Evolutionary conservation across 2,797 vertebrate genomes (phyloP), one percentile per base, ranked within the genome.

Genomic region (Enteromius trimaculatus): DNA sequence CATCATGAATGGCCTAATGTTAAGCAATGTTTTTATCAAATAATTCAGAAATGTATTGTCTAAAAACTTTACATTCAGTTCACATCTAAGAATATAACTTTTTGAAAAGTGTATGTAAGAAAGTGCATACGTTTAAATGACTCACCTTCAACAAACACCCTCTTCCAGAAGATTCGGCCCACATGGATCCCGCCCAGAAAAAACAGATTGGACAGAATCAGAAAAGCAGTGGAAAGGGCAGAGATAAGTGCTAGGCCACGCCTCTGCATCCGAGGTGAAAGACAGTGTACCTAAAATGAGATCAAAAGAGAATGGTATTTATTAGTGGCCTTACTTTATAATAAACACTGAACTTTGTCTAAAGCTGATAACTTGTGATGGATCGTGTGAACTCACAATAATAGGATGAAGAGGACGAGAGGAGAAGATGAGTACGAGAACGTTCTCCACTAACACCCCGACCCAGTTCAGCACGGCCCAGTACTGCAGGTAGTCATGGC

Each of bases 131-230:
- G 16, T 51, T 60, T 42, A 60, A 76, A 77, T 80, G 74, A 77
- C 89, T 86, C 92, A 96, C 98, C 98, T 95, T 97, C 95, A 82
- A 97, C 23, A 90, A 98, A 96, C 87, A 98, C 94, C 79, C 96
- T 95, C 85, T 96, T 95, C 97, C 96, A 99, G 92, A 98, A 98
- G 90, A 97, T 95, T 90, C 91, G 95, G 80, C 96, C 97, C 44
- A 99, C 94, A 1, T 97, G 95, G 86, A 90, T 95, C 80, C 98
- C 98, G 65, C 97, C 97, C 0, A 99, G 96, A 92, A 99, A 99
- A 83, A 99, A 94, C 84, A 99, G 95, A 92, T 99, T 99, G 91
- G 98, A 98, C 85, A 98, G 94, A 94, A 99, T 98, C 92, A 99
- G 92, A 94, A 98, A 93, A 26, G 96, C 96, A 10, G 96, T 99